These are phyloP conservation scores for Nycticebus coucang DNA, from an alignment of 2,113 vertebrate genomes.

Conservation along the genomic window DNA sequence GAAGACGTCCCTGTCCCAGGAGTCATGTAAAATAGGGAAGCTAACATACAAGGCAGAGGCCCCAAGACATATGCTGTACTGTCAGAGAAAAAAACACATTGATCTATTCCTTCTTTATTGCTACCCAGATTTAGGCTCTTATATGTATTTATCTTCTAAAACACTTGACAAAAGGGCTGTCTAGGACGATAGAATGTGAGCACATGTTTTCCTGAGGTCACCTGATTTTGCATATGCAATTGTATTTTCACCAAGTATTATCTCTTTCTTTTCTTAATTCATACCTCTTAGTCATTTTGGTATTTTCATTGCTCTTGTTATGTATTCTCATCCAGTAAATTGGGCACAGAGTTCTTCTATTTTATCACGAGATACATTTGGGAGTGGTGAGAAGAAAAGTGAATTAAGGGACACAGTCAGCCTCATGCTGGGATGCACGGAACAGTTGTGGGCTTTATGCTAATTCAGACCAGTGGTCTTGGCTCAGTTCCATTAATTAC, in stretches of 20 bases:
- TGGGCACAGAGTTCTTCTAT: background rate
- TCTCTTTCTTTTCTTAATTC: background rate
- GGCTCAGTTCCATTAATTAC: background rate
- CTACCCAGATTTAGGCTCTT: background rate
- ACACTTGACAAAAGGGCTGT: background rate
- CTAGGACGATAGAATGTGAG: background rate
- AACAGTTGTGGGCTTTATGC: background rate
- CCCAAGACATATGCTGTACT: background rate
- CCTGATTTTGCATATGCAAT: background rate
- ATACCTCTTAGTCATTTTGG: background rate
- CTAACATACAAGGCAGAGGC: background rate
- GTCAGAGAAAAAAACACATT: background rate
- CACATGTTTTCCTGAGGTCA: background rate
- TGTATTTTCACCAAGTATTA: background rate
- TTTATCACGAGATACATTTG: background rate
- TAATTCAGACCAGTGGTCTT: background rate
- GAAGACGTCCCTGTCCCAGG: background rate
- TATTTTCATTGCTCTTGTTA: background rate
- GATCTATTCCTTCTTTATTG: background rate
- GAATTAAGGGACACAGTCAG: background rate
- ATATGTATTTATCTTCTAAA: background rate
- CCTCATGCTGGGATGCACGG: background rate
- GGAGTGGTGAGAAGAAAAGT: background rate
- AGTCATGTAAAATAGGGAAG: background rate
- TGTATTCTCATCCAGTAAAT: background rate